Evolutionary conservation across 2,113 vertebrate genomes (phyloP).

Genomic region (Chitala chitala): DNA sequence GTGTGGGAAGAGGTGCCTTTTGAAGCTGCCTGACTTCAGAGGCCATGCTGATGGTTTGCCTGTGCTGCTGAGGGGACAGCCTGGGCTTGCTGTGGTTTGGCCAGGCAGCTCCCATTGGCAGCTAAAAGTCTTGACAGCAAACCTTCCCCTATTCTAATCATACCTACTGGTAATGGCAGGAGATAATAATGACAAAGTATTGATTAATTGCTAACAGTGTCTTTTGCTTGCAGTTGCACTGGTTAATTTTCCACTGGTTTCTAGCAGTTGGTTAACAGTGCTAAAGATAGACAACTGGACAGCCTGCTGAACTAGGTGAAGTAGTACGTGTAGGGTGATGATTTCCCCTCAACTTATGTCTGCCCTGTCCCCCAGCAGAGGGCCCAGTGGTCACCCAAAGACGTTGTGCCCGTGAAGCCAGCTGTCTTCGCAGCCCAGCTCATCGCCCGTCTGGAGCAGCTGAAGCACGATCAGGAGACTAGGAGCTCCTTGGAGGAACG

Average conservation of each 20-base stretch:
- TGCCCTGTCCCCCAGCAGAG: not conserved
- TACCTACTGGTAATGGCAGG: too few relatives aligned
- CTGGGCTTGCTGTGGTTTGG: conserved; percentile 48
- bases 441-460: conserved; percentile 79
- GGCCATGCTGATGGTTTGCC: conserved; percentile 83
- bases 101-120: conserved; percentile 13
- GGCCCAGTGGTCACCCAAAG: conserved; percentile 63
- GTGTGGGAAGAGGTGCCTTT: conserved; percentile 78
- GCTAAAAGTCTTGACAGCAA: not conserved
- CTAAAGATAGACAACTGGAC: not conserved
- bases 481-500: conserved; percentile 83
- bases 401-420: conserved; percentile 89
- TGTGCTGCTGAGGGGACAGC: conserved; percentile 83
- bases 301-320: not conserved
- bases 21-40: conserved; percentile 94
- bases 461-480: conserved; percentile 80
- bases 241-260: not conserved
- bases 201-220: conserved; percentile 22
- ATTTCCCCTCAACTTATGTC: not conserved
- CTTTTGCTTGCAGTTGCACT: not conserved
- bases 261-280: too few relatives aligned
- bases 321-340: not conserved
- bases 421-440: conserved; percentile 82
- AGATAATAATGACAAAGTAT: too few relatives aligned
- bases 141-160: too few relatives aligned